Percentiles rank a stretch among this genome's conserved stretches.
phyloP scores from a whole-genome alignment of 2,113 vertebrate genomes.

The Microcebus tavaratra region DNA sequence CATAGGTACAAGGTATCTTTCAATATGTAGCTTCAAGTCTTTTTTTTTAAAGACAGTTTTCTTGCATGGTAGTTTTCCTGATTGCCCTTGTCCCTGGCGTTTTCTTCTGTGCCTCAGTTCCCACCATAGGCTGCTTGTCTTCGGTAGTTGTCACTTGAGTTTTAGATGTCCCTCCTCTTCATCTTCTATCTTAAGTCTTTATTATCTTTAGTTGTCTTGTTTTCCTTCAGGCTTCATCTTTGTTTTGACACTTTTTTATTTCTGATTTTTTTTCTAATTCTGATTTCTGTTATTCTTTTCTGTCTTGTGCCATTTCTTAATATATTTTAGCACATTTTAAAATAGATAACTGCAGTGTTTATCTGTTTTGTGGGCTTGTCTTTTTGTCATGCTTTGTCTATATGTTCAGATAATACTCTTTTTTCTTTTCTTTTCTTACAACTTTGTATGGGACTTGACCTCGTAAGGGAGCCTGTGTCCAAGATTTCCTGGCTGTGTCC shows the following conservation, averaged over 20 bases:
- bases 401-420: neutral
- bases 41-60: neutral
- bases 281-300: neutral
- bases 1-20: neutral
- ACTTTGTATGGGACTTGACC: too few relatives aligned
- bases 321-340: neutral
- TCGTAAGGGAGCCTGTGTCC: neutral
- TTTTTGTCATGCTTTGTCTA: neutral
- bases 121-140: neutral
- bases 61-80: neutral
- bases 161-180: neutral
- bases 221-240: neutral
- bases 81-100: neutral
- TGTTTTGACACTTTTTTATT: neutral
- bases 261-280: neutral
- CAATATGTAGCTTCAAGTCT: neutral
- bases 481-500: neutral
- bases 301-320: neutral
- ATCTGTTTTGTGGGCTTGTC: neutral
- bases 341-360: neutral
- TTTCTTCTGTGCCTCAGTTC: neutral
- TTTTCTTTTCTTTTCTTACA: neutral
- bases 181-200: neutral
- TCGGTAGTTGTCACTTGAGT: neutral
- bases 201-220: neutral